Conservation (phyloP, 37 sponge, comb jelly and placozoan species). For the Chondrilla cf. caribensis region DNA sequence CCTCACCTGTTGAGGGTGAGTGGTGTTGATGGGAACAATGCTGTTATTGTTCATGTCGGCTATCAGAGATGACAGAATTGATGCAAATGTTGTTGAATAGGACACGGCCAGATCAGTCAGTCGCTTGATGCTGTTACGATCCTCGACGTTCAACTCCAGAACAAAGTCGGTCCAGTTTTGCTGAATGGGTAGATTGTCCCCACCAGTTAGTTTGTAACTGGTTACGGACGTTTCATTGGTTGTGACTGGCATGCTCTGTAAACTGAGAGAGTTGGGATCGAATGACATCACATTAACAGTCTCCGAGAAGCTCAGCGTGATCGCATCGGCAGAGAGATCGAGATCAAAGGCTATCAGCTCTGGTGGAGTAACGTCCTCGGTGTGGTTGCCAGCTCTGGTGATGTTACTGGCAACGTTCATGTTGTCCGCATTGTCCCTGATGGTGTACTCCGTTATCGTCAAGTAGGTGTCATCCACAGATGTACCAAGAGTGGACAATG, state of each 20-base stretch:
- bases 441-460: slow-evolving; percentile 24
- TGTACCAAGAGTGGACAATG: slow-evolving; percentile 39
- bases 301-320: slow-evolving; percentile 77
- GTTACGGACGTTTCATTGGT: slow-evolving; percentile 10
- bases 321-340: slow-evolving; percentile 56
- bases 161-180: slow-evolving; percentile 39
- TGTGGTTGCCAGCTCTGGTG: slow-evolving; percentile 47
- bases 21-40: slow-evolving; percentile 35
- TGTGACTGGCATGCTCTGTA: slow-evolving; percentile 18
- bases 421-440: slow-evolving; percentile 70
- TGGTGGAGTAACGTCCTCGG: slow-evolving; percentile 71
- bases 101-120: slow-evolving; percentile 68
- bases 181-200: slow-evolving; percentile 54
- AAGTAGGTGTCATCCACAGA: slow-evolving; percentile 63
- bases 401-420: slow-evolving; percentile 41
- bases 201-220: slow-evolving; percentile 73
- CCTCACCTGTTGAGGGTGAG: slow-evolving; percentile 47
- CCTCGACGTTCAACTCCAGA: slow-evolving; percentile 57
- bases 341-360: slow-evolving; percentile 66
- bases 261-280: slow-evolving; percentile 46
- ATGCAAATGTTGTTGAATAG: slow-evolving; percentile 45
- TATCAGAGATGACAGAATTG: slow-evolving; percentile 41
- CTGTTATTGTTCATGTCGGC: slow-evolving; percentile 74
- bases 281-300: slow-evolving; percentile 71
- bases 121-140: slow-evolving; percentile 73